A percentile compares a stretch with the other conserved stretches of the same genome.
phyloP scores from a whole-genome alignment of 2,797 vertebrate genomes.

The Acrossocheilus wenchowensis region DNA sequence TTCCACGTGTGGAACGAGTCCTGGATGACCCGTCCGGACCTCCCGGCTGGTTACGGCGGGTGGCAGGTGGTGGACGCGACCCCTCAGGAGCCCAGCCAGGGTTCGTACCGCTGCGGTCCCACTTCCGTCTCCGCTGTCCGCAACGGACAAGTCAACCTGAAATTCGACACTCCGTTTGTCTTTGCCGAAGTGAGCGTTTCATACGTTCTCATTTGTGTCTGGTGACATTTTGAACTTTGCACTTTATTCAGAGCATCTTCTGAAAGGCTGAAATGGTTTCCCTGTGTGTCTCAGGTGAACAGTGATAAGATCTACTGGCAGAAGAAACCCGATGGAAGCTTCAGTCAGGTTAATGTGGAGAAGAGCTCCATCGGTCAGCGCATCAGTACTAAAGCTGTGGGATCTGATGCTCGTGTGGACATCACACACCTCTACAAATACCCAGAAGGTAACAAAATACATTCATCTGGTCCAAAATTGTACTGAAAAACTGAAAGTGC shows the following conservation, averaged over 20 bases:
- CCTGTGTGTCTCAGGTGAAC: constrained; percentile 82
- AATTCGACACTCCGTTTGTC: constrained; percentile 81
- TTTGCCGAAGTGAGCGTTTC: constrained; percentile 77
- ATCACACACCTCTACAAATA: constrained; percentile 87
- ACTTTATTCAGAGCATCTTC: background rate
- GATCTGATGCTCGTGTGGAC: constrained; percentile 73
- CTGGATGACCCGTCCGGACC: constrained; percentile 91
- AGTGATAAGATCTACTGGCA: constrained; percentile 87
- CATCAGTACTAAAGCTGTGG: constrained; percentile 88
- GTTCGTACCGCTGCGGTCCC: constrained; percentile 74
- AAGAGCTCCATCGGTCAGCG: constrained; percentile 73
- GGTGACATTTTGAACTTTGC: background rate
- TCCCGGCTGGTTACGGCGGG: constrained; percentile 84
- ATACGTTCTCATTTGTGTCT: background rate
- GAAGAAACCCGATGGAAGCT: constrained; percentile 67
- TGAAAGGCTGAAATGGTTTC: background rate
- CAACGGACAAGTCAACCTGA: constrained; percentile 72
- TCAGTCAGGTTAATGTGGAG: constrained; percentile 64
- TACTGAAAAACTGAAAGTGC: too few species aligned
- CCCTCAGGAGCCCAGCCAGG: constrained; percentile 89
- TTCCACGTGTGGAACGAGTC: constrained; percentile 97
- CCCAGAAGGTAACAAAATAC: constrained; percentile 78
- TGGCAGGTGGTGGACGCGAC: constrained; percentile 94
- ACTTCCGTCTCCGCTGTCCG: constrained; percentile 80
- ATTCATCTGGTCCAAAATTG: too few species aligned